Conservation (phyloP, 2,888 invertebrate species). For the Camponotus fellah region DNA sequence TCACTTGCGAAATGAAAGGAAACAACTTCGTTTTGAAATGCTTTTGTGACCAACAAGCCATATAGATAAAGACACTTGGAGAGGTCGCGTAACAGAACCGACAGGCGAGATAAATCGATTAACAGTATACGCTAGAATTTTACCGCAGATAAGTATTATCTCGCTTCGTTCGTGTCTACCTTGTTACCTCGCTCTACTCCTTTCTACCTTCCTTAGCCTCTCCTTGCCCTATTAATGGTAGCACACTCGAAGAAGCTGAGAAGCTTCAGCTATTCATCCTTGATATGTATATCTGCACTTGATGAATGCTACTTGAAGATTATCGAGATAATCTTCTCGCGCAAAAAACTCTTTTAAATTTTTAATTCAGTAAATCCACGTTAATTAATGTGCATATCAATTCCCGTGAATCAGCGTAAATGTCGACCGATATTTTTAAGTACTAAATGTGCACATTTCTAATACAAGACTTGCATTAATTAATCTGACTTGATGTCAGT, state of each 20-base stretch:
- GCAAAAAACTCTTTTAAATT: conserved; percentile 23
- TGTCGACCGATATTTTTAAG: background rate
- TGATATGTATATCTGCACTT: conserved; percentile 8
- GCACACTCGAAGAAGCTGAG: background rate
- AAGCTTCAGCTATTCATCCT: background rate
- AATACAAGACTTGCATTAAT: background rate
- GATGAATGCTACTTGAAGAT: background rate
- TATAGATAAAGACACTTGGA: conserved; percentile 12
- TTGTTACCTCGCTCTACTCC: background rate
- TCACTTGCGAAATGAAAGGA: background rate
- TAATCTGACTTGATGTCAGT: background rate
- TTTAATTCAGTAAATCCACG: background rate
- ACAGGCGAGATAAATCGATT: conserved; percentile 45
- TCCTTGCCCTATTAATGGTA: conserved; percentile 6
- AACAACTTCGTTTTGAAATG: background rate
- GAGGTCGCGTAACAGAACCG: background rate
- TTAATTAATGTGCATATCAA: conserved; percentile 14
- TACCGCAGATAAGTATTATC: conserved; percentile 27
- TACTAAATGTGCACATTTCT: background rate
- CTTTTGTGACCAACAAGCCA: background rate
- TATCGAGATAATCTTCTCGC: conserved; percentile 24
- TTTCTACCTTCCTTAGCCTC: conserved; percentile 8
- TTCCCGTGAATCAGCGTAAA: background rate
- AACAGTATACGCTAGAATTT: conserved; percentile 31
- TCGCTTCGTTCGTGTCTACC: background rate